These are phyloP conservation scores for Melanotaenia nigrans DNA, from an alignment of 2,797 vertebrate species.

Conservation along the genomic window DNA sequence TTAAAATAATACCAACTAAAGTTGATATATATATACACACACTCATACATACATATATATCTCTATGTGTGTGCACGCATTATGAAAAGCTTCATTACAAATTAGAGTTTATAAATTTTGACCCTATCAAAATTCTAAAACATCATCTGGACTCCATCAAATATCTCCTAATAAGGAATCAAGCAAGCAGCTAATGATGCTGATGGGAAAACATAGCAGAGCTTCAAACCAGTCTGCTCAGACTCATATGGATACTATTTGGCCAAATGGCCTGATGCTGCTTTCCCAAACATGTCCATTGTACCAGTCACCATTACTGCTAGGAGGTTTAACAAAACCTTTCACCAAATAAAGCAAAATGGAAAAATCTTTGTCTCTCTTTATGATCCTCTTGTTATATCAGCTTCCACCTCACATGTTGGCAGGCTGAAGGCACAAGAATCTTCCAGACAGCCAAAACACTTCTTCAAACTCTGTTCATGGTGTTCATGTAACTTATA, in stretches of 20 bases:
- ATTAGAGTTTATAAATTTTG: constrained; percentile 32
- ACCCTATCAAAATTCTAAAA: constrained; percentile 41
- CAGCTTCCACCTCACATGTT: constrained; percentile 20
- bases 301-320: constrained; percentile 63
- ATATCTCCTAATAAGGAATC: constrained; percentile 63
- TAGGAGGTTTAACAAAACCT: constrained; percentile 52
- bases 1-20: no score
- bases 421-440: constrained; percentile 15
- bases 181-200: constrained; percentile 57
- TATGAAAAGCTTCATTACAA: constrained; percentile 35
- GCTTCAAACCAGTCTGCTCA: constrained; percentile 61
- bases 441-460: constrained; percentile 24
- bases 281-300: constrained; percentile 69
- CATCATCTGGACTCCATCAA: constrained; percentile 46
- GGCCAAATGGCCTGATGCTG: constrained; percentile 73
- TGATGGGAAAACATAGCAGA: constrained; percentile 60
- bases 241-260: constrained; percentile 72
- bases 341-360: constrained; percentile 31
- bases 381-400: constrained; percentile 31
- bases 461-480: constrained; percentile 18
- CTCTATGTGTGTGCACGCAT: not conserved
- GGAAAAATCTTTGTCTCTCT: constrained; percentile 32
- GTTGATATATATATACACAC: no score
- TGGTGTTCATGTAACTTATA: constrained; percentile 5
- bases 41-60: no score